Conservation (phyloP, 2,797 vertebrate species). For the Microctenopoma steveboyesi region DNA sequence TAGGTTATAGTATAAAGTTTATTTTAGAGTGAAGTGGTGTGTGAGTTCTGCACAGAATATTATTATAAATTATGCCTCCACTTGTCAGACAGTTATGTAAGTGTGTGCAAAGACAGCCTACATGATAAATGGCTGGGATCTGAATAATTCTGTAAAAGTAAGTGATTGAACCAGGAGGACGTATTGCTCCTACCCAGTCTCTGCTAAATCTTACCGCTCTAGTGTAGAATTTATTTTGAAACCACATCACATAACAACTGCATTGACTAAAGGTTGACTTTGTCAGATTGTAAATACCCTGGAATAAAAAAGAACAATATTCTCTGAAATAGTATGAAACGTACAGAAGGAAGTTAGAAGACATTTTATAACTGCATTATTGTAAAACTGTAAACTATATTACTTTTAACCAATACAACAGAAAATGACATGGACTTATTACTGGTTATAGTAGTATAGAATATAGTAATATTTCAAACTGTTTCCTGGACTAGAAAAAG, state of each 20-base stretch:
- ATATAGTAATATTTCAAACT: too few species aligned
- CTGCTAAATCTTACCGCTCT: background rate
- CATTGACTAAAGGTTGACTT: conserved; percentile 4
- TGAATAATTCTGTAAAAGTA: conserved; percentile 40
- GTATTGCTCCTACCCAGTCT: conserved; percentile 18
- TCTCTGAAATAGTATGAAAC: too few species aligned
- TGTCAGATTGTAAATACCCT: background rate
- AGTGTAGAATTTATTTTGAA: conserved; percentile 14
- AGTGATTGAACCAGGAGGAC: conserved; percentile 28
- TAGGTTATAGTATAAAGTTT: background rate
- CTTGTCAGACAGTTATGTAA: conserved; percentile 57
- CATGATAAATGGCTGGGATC: conserved; percentile 23
- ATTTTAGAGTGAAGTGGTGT: conserved; percentile 12
- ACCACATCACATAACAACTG: conserved; percentile 12
- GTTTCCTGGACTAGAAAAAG: too few species aligned
- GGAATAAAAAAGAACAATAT: background rate
- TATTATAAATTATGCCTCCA: conserved; percentile 36
- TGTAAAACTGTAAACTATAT: too few species aligned
- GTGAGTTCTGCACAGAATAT: conserved; percentile 22
- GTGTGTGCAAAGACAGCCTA: conserved; percentile 30
- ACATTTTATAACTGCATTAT: too few species aligned
- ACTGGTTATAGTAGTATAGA: too few species aligned
- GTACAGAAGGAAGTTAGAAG: too few species aligned
- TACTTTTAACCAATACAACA: too few species aligned
- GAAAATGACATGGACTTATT: too few species aligned